Percentiles rank a stretch among this genome's conserved stretches.
Conservation (phyloP, 2,797 vertebrate species). For the Acanthis flammea region DNA sequence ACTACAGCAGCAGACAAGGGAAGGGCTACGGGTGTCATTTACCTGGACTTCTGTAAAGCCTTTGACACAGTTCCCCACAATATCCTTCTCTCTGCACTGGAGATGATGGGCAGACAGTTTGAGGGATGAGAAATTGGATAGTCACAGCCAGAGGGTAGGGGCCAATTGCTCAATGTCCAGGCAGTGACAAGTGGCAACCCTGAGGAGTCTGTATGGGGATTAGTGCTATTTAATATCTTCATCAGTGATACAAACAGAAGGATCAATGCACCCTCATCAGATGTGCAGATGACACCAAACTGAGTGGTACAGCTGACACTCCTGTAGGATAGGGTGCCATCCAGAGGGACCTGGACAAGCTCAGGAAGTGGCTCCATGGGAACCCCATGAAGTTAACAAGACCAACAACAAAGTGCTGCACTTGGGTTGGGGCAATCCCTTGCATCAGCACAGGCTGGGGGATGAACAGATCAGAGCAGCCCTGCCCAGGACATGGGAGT, state of each 20-base stretch:
- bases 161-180: background rate
- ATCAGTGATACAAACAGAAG: background rate
- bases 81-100: background rate
- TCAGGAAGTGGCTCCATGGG: fast-evolving
- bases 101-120: background rate
- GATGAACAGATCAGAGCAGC: background rate
- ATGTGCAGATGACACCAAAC: background rate
- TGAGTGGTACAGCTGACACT: background rate
- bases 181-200: background rate
- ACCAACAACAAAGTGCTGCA: background rate
- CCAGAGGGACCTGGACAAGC: background rate
- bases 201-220: fast-evolving
- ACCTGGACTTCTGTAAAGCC: background rate
- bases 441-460: background rate
- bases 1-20: background rate
- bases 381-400: background rate
- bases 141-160: background rate
- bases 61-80: background rate
- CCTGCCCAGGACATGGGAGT: background rate
- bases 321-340: background rate
- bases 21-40: background rate
- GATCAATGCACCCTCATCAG: background rate
- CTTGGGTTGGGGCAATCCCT: fast-evolving
- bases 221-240: background rate
- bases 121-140: background rate